Percentiles rank a stretch among this genome's conserved stretches.
Evolutionary conservation across 35 echinoderm and acorn worm species (phyloP).

Genomic region (Apostichopus californicus): DNA sequence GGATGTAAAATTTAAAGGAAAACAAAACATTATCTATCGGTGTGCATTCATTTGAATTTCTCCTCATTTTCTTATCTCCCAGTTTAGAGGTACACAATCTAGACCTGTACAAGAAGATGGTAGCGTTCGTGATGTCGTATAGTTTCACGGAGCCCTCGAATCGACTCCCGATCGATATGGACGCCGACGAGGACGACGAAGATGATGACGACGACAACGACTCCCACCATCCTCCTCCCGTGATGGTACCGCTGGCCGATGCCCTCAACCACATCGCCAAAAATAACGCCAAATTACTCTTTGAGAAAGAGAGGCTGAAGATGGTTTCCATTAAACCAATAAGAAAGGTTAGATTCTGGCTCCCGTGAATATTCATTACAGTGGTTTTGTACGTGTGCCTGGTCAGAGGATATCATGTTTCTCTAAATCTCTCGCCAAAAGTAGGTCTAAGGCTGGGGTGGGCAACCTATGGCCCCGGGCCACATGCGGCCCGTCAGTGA

Average conservation of each 20-base stretch:
- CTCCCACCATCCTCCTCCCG: constrained; percentile 43
- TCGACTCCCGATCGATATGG: constrained; percentile 33
- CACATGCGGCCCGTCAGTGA: too few relatives aligned
- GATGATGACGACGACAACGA: constrained; percentile 59
- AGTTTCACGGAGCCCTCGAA: constrained; percentile 86
- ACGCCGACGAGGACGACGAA: constrained; percentile 46
- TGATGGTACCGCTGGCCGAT: constrained; percentile 97
- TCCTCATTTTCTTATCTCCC: not conserved
- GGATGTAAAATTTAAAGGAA: too few relatives aligned
- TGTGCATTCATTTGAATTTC: not conserved
- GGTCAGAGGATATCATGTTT: too few relatives aligned
- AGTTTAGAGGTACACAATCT: constrained; percentile 82
- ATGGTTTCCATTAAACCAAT: constrained; percentile 88
- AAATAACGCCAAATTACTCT: constrained; percentile 88
- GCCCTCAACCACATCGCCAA: constrained; percentile 90
- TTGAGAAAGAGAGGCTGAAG: constrained; percentile 75
- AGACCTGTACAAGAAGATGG: constrained; percentile 94
- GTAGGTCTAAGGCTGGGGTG: too few relatives aligned
- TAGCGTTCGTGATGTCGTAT: constrained; percentile 98
- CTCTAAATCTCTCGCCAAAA: too few relatives aligned
- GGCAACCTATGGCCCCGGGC: too few relatives aligned
- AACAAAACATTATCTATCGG: too few relatives aligned
- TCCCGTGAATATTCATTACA: too few relatives aligned
- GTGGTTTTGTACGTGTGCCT: too few relatives aligned
- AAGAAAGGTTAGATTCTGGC: constrained; percentile 64